Evolutionary conservation across 53 echinoderm and acorn worm genomes (phyloP).

Genomic region (Holothuria leucospilota): DNA sequence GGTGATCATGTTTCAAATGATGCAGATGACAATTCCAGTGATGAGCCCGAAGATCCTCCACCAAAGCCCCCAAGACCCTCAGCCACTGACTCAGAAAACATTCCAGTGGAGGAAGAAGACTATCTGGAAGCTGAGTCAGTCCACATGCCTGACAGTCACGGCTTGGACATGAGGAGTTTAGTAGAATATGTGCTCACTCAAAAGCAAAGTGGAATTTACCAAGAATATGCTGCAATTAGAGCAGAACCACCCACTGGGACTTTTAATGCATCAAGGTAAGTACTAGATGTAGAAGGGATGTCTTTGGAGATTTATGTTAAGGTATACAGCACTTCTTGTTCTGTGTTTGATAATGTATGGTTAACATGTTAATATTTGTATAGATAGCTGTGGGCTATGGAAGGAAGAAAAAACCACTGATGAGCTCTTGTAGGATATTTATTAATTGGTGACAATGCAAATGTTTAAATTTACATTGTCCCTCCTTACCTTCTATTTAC

Average conservation of each 20-base stretch:
- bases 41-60: slow-evolving; percentile 73
- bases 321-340: too few species aligned
- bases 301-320: too few species aligned
- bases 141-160: slow-evolving; percentile 81
- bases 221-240: slow-evolving; percentile 96
- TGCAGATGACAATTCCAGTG: slow-evolving; percentile 54
- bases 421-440: too few species aligned
- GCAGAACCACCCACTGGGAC: slow-evolving; percentile 87
- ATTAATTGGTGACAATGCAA: too few species aligned
- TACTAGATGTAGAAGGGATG: neutral
- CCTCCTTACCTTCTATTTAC: too few species aligned
- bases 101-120: slow-evolving; percentile 42
- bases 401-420: too few species aligned
- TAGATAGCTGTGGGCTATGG: too few species aligned
- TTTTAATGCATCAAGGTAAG: slow-evolving; percentile 93
- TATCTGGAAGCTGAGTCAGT: slow-evolving; percentile 68
- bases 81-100: slow-evolving; percentile 53
- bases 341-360: too few species aligned
- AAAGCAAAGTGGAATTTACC: slow-evolving; percentile 89
- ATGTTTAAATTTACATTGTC: too few species aligned
- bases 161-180: slow-evolving; percentile 75
- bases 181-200: slow-evolving; percentile 80
- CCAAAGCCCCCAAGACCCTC: slow-evolving; percentile 80
- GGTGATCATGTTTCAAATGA: slow-evolving; percentile 25
- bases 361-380: too few species aligned